Evolutionary conservation across 2,888 invertebrate genomes (phyloP).

Genomic region (Villa cingulata): DNA sequence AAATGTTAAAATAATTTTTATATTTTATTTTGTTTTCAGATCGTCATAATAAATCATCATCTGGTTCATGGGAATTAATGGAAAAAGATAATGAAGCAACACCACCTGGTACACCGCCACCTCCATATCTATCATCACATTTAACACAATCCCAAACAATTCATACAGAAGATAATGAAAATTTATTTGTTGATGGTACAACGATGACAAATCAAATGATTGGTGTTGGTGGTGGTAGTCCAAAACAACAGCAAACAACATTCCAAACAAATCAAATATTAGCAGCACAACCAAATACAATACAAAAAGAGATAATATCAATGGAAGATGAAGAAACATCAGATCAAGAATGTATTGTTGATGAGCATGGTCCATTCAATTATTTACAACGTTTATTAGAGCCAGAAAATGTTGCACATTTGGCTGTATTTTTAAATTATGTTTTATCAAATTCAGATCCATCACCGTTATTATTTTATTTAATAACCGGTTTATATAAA

Average conservation of each 20-base stretch:
- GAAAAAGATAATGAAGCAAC: conserved; percentile 40
- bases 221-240: conserved; percentile 15
- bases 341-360: conserved; percentile 64
- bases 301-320: conserved; percentile 73
- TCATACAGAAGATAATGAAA: conserved; percentile 4
- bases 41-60: conserved; percentile 31
- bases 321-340: conserved; percentile 94
- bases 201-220: conserved; percentile 12
- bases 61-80: conserved; percentile 35
- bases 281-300: conserved; percentile 28
- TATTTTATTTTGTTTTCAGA: conserved; percentile 19
- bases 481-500: conserved; percentile 83
- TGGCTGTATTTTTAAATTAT: conserved; percentile 90
- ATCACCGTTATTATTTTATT: conserved; percentile 52
- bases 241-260: conserved; percentile 16
- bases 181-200: conserved; percentile 12
- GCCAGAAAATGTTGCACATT: conserved; percentile 62
- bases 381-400: conserved; percentile 67
- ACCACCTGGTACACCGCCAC: conserved; percentile 46
- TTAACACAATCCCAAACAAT: conserved; percentile 12
- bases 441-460: conserved; percentile 74
- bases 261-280: conserved; percentile 29
- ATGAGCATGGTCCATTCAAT: conserved; percentile 82
- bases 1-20: no score
- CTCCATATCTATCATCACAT: conserved; percentile 22